Base-by-base conservation (phyloP, 2,888 invertebrate species). In the Lasioglossum morio region DNA sequence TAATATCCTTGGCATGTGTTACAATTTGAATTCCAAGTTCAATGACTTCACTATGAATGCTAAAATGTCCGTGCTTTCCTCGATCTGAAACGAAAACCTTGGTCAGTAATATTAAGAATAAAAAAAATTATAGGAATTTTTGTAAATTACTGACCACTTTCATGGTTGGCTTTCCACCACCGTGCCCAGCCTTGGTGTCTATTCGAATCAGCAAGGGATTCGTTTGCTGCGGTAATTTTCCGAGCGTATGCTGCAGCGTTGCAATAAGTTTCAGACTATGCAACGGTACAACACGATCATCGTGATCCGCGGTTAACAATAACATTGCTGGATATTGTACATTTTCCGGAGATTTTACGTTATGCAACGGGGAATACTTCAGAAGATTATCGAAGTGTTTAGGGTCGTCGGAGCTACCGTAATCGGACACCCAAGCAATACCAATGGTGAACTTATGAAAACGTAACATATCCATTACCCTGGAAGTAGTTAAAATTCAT, bases 371-470 rank as follows among this genome's bases (percentile, higher is more conserved):
- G 5, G 99, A 99, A 95, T 98, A 98, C 94, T 98, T 98, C 86
- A 97, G 96, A 78, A 99, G 95, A 95, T 98, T 98, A 16, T 97
- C 96, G 94, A 99, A 99, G 93, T 99, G 98, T 46, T 98, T 97
- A 91, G 97, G 96, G 92, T 98, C 97, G 91, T 98, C 98, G 0
- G 99, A 97, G 95, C 97, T 97, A 69, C 99, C 99, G 96, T 98
- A 99, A 96, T 99, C 99, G 0, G 99, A 98, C 27, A 97, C 97
- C 99, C 99, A 99, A 72, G 99, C 98, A 95, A 98, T 98, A 0
- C 99, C 99, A 94, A 99, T 99, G 10, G 99, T 99, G 95, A 99
- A 99, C 96, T 99, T 99, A 95, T 99, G 99, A 96, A 98, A 99
- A 81, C 99, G 97, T 86, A 99, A 96, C 99, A 99, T 99, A 96